Evolutionary conservation across 2,113 vertebrate species (phyloP).

Genomic region (Caloenas nicobarica): DNA sequence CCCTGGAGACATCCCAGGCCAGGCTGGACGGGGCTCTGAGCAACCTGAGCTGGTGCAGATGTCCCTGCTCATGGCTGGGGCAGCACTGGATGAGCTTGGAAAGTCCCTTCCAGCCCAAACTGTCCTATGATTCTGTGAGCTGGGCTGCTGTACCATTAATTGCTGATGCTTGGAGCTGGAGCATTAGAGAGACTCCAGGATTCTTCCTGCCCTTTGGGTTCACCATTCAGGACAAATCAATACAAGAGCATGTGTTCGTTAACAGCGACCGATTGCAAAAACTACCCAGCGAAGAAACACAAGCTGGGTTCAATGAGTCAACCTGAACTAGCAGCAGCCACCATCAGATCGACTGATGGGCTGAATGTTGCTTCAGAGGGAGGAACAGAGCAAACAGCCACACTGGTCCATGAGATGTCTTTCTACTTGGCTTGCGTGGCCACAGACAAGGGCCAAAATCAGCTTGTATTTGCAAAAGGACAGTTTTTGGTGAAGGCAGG

Average conservation of each 20-base stretch:
- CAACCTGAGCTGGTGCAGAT: too few species aligned
- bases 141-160: background rate
- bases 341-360: slow-evolving; percentile 10
- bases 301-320: slow-evolving; percentile 41
- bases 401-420: slow-evolving; percentile 15
- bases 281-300: background rate
- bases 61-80: too few species aligned
- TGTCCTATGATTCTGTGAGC: background rate
- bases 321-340: slow-evolving; percentile 51
- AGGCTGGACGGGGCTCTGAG: too few species aligned
- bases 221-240: slow-evolving; percentile 7
- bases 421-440: background rate
- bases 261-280: slow-evolving; percentile 16
- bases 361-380: slow-evolving; percentile 34
- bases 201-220: background rate
- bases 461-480: background rate
- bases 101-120: too few species aligned
- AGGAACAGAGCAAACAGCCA: slow-evolving; percentile 43
- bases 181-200: background rate
- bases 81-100: too few species aligned
- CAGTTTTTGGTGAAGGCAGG: background rate
- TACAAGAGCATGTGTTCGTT: background rate
- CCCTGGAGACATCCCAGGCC: too few species aligned
- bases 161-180: background rate
- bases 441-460: background rate